Evolutionary conservation across 2,797 vertebrate genomes (phyloP).

Genomic region (Acrossocheilus fasciatus): DNA sequence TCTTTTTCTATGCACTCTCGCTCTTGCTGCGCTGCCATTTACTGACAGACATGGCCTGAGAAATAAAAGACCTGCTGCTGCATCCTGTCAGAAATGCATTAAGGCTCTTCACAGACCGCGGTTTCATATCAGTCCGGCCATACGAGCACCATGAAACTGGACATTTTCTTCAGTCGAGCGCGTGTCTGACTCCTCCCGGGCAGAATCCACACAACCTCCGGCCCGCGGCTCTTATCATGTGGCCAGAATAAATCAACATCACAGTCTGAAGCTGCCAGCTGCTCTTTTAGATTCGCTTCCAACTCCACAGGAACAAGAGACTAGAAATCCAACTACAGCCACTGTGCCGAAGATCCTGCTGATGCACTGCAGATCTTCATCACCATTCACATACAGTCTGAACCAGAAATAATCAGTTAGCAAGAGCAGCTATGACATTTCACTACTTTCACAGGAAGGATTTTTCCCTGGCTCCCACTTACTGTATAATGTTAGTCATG

Average conservation of each 20-base stretch:
- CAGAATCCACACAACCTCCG: not conserved
- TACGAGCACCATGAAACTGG: not conserved
- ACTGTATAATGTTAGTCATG: not conserved
- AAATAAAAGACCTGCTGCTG: slow-evolving; percentile 10
- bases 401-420: not conserved
- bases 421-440: not conserved
- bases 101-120: slow-evolving; percentile 15
- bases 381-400: not conserved
- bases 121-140: slow-evolving; percentile 22
- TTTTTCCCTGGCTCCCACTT: not conserved
- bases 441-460: not conserved
- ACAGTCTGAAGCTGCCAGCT: not conserved
- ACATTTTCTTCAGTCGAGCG: not conserved
- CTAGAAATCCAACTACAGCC: not conserved
- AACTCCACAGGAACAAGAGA: not conserved
- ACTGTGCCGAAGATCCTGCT: not conserved
- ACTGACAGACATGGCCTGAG: not conserved
- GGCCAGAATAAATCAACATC: not conserved
- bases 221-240: not conserved
- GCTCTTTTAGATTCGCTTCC: not conserved
- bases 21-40: slow-evolving; percentile 2
- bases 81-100: slow-evolving; percentile 46
- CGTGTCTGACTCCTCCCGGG: not conserved
- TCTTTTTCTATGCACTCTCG: not conserved
- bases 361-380: not conserved